These are phyloP conservation scores for Heliconius nattereri DNA, from an alignment of 1,140 invertebrate species.

Conservation along the genomic window DNA sequence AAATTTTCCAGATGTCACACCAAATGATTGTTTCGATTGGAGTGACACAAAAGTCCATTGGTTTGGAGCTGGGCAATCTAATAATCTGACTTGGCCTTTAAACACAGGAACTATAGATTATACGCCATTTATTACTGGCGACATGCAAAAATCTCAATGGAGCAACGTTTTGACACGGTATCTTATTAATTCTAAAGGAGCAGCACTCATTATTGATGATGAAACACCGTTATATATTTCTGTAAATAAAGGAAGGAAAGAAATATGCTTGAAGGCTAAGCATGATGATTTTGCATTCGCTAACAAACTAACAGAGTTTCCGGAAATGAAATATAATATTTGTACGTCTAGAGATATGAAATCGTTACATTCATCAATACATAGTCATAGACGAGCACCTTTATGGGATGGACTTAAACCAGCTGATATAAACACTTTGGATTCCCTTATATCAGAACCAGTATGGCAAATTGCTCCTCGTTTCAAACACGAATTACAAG, in stretches of 20 bases:
- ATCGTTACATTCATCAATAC: conserved; percentile 85
- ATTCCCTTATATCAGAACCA: conserved; percentile 89
- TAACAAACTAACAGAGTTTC: conserved; percentile 83
- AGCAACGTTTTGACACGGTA: conserved; percentile 91
- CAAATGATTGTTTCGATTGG: conserved; percentile 92
- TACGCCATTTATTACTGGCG: conserved; percentile 91
- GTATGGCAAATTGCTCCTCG: conserved; percentile 90
- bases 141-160: conserved; percentile 88
- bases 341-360: conserved; percentile 91
- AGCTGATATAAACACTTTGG: conserved; percentile 86
- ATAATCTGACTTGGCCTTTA: conserved; percentile 89
- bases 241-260: conserved; percentile 84
- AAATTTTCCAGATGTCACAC: conserved; percentile 79
- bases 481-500: conserved; percentile 84
- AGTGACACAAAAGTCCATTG: conserved; percentile 85
- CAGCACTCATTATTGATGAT: conserved; percentile 88
- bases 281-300: conserved; percentile 90
- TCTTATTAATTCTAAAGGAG: conserved; percentile 92
- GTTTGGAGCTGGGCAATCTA: conserved; percentile 91
- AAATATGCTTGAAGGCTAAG: conserved; percentile 88
- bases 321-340: conserved; percentile 91
- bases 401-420: conserved; percentile 91
- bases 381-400: conserved; percentile 84
- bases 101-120: conserved; percentile 87
- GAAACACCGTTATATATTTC: conserved; percentile 90